Conservation (phyloP, 2,888 invertebrate genomes). For the Dysmachus trigonus region DNA sequence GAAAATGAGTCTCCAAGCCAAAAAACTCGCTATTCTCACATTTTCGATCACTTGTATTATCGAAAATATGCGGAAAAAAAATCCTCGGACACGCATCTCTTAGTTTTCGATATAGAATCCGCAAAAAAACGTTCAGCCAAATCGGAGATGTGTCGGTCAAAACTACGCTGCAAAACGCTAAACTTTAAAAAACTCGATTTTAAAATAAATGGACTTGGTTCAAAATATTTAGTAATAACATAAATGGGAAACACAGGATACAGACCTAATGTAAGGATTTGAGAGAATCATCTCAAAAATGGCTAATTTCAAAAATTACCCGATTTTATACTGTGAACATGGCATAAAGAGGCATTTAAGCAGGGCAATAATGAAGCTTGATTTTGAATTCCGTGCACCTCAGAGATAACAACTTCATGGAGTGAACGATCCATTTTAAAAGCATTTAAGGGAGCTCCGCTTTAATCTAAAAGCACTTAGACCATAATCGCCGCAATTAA, state of each 20-base stretch:
- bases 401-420: not conserved
- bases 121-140: too few species aligned
- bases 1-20: too few species aligned
- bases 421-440: not conserved
- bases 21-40: too few species aligned
- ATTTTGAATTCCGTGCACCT: not conserved
- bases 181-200: too few species aligned
- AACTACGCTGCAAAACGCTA: too few species aligned
- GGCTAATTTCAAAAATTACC: not conserved
- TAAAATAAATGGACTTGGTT: too few species aligned
- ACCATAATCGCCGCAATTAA: constrained; percentile 11
- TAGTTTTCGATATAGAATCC: too few species aligned
- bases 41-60: too few species aligned
- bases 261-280: not conserved
- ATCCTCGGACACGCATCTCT: too few species aligned
- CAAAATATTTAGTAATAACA: too few species aligned
- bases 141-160: too few species aligned
- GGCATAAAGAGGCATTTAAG: not conserved
- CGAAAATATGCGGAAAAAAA: too few species aligned
- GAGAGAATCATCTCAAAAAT: not conserved
- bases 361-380: not conserved
- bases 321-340: not conserved
- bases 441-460: not conserved
- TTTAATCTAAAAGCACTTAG: constrained; percentile 2
- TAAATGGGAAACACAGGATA: not conserved